Evolutionary conservation across 1,140 invertebrate genomes (phyloP), one percentile per base, ranked within the genome.

Genomic region (Drosophila funebris): DNA sequence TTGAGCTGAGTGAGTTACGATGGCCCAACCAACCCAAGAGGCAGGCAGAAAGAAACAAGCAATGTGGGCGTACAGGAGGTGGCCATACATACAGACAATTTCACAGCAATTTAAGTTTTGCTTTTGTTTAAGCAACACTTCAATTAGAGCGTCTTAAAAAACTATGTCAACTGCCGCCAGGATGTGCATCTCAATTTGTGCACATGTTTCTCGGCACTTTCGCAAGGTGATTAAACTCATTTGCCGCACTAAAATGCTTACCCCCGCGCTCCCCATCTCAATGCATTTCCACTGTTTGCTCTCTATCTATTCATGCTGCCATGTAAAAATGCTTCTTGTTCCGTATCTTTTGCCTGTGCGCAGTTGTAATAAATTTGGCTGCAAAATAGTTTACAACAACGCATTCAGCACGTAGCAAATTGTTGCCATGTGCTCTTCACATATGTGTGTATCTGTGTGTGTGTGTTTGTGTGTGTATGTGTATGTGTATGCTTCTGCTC

Each of bases 101-200:
- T 88, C 78, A 61, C 78, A 82, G 83, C 82, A 78, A 87, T 87
- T 87, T 87, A 87, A 87, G 82, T 82, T 87, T 82, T 78, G 61
- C 82, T 88, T 87, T 88, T 88, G 82, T 87, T 87, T 87, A 87
- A 88, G 83, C 82, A 88, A 87, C 82, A 88, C 82, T 87, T 87
- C 78, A 87, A 87, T 87, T 82, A 87, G 67, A 88, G 73, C 74
- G 64, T 62, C 82, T 87, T 74, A 67, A 64, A 64, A 83, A 88
- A 87, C 66, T 87, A 66, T 87, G 82, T 87, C 83, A 87, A 87
- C 82, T 78, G 76, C 9, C 56, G 56, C 29, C 54, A 63, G 20
- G 44, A 46, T 68, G 54, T 50, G 58, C 33, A 77, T 36, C 60
- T 50, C 58, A 75, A 46, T 88, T 61, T 68, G 64, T 36, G 27